Evolutionary conservation across 2,113 vertebrate genomes (phyloP), one percentile per base, ranked within the genome.

Genomic region (Chaenogobius annularis): DNA sequence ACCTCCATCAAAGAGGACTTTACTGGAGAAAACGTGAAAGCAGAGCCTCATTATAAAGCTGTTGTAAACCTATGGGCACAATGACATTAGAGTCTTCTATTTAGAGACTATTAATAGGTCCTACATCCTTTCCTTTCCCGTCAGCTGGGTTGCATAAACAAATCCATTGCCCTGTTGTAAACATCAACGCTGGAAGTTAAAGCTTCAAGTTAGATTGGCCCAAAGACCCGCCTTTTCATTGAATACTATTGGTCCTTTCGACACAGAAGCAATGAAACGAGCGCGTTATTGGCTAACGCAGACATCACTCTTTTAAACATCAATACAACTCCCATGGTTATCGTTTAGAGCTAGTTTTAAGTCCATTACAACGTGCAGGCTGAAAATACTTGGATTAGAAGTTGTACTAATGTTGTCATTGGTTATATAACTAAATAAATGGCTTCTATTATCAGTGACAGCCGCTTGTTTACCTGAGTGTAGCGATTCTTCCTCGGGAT

Each of bases 381-480:
- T 0, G 7, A 3, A 11, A 40, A 6, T 14, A 61, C 0, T 15
- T 13, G 7, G 7, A 15, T 7, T 0, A 3, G 14, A 68, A 77
- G 70, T 0, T 64, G 13, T 48, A 10, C 13, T 9, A 40, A 20
- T 48, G 5, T 54, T 54, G 35, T 0, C 12, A 40, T 3, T 5
- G 23, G 10, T 19, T 0, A 43, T 12, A 13, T 15, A 0, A 6
- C 35, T 0, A 37, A 17, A 26, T 52, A 1, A 26, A 15, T 22
- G 14, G 0, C 5, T 48, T 0, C 55, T 19, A 52, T 65, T 48
- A 13, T 31, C 12, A 11, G 9, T 74, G 72, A 81, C 22, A 46
- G 70, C 17, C 40, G 48, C 23, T 11, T 23, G 26, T 90, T 75
- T 77, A 94, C 93, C 93, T 92, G 92, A 88, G 85, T 90, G 78